Percentiles rank a stretch among this genome's conserved stretches.
phyloP scores from a whole-genome alignment of 2,113 vertebrate genomes.

The Puntigrus tetrazona region DNA sequence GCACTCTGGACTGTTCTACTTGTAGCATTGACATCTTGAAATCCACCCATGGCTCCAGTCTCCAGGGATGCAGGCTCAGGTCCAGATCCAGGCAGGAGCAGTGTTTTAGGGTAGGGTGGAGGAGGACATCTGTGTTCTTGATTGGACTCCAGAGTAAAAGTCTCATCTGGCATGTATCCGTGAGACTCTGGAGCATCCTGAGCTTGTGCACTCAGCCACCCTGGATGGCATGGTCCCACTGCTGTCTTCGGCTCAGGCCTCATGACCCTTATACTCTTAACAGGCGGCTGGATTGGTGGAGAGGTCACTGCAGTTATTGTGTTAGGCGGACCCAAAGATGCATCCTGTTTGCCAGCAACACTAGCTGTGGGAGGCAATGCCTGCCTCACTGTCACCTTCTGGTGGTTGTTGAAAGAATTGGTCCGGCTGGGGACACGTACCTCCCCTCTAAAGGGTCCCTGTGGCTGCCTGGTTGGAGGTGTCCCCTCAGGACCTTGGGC shows the following conservation, averaged over 20 bases:
- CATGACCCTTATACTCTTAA: constrained; percentile 95
- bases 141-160: constrained; percentile 79
- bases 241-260: constrained; percentile 96
- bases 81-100: constrained; percentile 75
- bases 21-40: constrained; percentile 58
- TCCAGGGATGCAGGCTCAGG: constrained; percentile 78
- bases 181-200: constrained; percentile 80
- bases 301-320: constrained; percentile 93
- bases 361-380: constrained; percentile 68
- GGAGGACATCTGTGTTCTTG: constrained; percentile 89
- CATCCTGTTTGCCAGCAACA: constrained; percentile 77
- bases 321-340: constrained; percentile 82
- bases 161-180: constrained; percentile 73
- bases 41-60: constrained; percentile 63
- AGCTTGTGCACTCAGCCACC: constrained; percentile 85
- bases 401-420: constrained; percentile 92
- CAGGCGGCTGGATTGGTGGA: constrained; percentile 92
- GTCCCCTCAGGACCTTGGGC: constrained; percentile 81
- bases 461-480: constrained; percentile 74
- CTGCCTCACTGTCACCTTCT: constrained; percentile 80
- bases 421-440: constrained; percentile 86
- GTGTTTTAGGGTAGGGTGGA: constrained; percentile 91
- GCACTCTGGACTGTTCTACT: constrained; percentile 52
- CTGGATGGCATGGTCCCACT: constrained; percentile 92
- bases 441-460: constrained; percentile 84